Base-by-base conservation (phyloP, 2,797 vertebrate genomes). In the Uromys caudimaculatus region DNA sequence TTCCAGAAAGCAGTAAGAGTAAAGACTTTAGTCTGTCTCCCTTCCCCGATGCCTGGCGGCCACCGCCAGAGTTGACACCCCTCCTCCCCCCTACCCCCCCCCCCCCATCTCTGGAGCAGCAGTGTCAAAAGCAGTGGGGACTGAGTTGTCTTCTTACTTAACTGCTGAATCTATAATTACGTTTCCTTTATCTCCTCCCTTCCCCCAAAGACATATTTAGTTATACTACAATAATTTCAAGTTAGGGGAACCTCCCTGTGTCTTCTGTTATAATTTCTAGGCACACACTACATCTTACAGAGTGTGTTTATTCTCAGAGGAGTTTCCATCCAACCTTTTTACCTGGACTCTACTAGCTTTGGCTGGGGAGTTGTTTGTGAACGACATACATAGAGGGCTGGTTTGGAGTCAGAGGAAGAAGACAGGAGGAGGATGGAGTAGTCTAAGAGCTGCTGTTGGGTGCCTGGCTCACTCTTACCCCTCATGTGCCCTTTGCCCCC, bases 281-380 rank as follows among this genome's bases (percentile, higher is more conserved):
- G 89, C 50, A 96, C 76, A 89, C 71, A 47, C 32, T 93, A 69
- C 1, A 3, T 64, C 94, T 94, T 81, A 84, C 41, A 93, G 62
- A n/a, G 89, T 35, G 35, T 81, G 84, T 93, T 90, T 95, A 96
- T 9, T 38, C 41, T 94, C 77, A 79, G 35, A 86, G 44, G 44
- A 89, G 32, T 94, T 92, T 95, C 95, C 79, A 89, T 86, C 82
- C 78, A 82, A 89, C 41, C 69, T 86, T 93, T 78, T 82, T 58
- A 84, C 64, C 60, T 92, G 93, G 84, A 91, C 44, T 71, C 88
- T 86, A 47, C 87, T 83, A 91, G 86, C 58, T 69, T 89, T 69
- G 56, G 11, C 38, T 75, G 64, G 62, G 83, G 23, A 41, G 67
- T 89, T 23, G 47, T 89, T 88, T 90, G 60, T 58, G 81, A 13